phyloP scores from a whole-genome alignment of 2,113 vertebrate genomes.

The Lanius ludovicianus region DNA sequence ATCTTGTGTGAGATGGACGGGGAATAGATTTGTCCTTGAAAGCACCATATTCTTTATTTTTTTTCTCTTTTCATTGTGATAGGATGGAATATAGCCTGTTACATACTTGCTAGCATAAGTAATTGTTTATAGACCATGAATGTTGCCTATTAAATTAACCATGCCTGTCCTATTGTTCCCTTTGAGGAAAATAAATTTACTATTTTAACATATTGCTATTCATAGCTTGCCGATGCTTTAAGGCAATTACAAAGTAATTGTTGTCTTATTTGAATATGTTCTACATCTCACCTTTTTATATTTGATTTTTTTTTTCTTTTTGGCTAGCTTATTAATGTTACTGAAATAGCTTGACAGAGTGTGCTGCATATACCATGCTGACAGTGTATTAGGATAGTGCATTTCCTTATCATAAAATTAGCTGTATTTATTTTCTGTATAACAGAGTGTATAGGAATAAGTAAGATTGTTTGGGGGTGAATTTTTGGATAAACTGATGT shows the following conservation, averaged over 20 bases:
- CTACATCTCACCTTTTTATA: neutral
- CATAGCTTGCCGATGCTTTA: neutral
- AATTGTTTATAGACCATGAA: conserved; percentile 35
- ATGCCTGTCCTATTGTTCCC: neutral
- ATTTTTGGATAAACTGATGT: neutral
- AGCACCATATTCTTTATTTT: neutral
- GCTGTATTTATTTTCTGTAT: neutral
- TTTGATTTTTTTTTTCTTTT: neutral
- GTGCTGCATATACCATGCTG: neutral
- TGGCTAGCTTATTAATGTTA: neutral
- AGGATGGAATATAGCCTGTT: neutral
- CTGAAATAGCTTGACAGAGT: neutral
- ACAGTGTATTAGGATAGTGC: neutral
- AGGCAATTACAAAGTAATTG: neutral
- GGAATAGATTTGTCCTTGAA: neutral
- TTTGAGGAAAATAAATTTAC: neutral
- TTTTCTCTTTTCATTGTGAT: neutral
- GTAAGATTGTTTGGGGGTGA: neutral
- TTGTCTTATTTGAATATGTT: neutral
- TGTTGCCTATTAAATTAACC: neutral
- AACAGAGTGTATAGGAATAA: neutral
- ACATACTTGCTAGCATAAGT: neutral
- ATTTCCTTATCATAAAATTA: neutral
- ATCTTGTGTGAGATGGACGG: neutral
- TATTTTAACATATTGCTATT: neutral